These are phyloP conservation scores for Triplophysa rosa DNA, from an alignment of 2,113 vertebrate genomes.

Conservation along the genomic window DNA sequence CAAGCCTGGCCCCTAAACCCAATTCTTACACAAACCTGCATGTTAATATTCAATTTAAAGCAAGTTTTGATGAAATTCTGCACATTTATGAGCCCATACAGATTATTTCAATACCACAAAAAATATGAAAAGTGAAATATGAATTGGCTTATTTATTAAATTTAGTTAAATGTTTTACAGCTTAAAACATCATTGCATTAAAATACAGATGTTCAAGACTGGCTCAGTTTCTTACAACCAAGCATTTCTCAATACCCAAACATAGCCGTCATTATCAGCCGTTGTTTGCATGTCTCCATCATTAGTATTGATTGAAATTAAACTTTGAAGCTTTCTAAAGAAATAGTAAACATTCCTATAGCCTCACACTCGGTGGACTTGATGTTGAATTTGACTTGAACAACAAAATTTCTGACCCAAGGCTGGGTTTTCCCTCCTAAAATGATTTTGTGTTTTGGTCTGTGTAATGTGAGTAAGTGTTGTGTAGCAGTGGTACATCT, in stretches of 20 bases:
- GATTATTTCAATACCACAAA: too few species aligned
- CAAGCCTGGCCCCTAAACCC: too few species aligned
- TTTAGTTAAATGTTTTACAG: too few species aligned
- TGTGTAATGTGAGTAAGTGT: background rate
- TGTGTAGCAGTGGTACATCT: background rate
- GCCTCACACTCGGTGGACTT: background rate
- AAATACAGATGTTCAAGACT: background rate
- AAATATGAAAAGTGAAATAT: too few species aligned
- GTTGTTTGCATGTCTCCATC: conserved; percentile 27
- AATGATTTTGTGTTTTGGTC: background rate
- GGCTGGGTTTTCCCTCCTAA: background rate
- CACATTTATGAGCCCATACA: too few species aligned
- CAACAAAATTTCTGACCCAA: conserved; percentile 1
- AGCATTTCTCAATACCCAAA: conserved; percentile 34
- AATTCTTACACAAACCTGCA: too few species aligned
- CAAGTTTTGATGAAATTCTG: too few species aligned
- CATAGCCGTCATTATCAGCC: background rate
- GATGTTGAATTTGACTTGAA: conserved; percentile 49
- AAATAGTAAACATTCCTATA: too few species aligned
- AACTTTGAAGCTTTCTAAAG: conserved; percentile 7
- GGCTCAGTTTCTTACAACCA: background rate
- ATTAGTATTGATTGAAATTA: conserved; percentile 17
- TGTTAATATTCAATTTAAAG: too few species aligned
- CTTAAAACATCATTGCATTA: too few species aligned
- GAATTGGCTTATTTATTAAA: too few species aligned